These are phyloP conservation scores for Dasyornis broadbenti DNA, from an alignment of 2,113 vertebrate species.

Conservation along the genomic window DNA sequence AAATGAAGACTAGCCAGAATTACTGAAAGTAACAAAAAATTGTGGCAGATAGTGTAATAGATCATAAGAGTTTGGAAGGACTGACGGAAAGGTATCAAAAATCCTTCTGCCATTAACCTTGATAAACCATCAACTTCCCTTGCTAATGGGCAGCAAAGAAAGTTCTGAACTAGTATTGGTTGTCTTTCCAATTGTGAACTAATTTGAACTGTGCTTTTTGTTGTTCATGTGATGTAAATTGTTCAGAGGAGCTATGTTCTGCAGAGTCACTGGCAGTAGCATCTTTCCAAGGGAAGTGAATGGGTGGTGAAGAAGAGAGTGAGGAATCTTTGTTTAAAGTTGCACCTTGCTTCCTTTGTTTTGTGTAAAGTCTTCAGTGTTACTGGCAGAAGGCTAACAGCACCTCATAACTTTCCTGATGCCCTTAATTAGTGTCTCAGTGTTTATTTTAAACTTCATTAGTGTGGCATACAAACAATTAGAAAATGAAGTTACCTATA, in stretches of 20 bases:
- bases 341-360: background rate
- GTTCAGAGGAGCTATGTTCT: background rate
- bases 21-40: background rate
- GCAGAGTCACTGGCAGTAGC: background rate
- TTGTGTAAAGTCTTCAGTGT: background rate
- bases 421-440: background rate
- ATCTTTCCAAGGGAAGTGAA: background rate
- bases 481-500: background rate
- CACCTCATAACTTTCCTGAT: background rate
- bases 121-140: background rate
- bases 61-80: background rate
- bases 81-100: background rate
- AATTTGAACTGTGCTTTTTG: background rate
- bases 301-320: background rate
- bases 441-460: background rate
- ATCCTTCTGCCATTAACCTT: background rate
- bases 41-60: background rate
- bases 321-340: background rate
- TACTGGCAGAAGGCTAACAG: background rate
- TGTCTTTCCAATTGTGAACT: rapidly evolving
- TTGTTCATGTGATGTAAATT: background rate
- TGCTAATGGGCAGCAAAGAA: background rate
- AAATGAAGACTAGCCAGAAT: background rate
- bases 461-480: background rate
- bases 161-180: background rate